phyloP scores from a whole-genome alignment of 2,113 vertebrate species.

The Pygoscelis antarcticus region DNA sequence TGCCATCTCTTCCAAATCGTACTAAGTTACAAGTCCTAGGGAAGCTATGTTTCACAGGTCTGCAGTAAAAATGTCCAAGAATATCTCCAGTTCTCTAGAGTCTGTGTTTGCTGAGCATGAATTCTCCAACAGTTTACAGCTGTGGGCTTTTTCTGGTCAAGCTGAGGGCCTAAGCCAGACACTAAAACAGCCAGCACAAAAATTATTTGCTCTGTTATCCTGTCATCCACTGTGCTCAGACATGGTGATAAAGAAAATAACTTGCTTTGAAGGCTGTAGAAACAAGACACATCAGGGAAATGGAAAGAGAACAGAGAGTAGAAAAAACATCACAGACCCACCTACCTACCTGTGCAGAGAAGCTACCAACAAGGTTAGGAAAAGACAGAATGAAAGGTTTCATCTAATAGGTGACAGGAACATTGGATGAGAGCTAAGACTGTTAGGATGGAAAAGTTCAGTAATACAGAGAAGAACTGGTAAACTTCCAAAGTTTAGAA shows the following conservation, averaged over 20 bases:
- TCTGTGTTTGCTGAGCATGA: neutral
- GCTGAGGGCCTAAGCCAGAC: neutral
- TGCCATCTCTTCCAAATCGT: neutral
- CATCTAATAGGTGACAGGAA: neutral
- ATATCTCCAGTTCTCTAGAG: neutral
- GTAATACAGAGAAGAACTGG: neutral
- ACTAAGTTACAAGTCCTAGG: neutral
- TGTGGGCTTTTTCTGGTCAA: neutral
- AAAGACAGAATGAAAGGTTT: neutral
- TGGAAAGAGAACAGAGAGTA: neutral
- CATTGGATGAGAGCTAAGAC: neutral
- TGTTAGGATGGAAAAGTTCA: neutral
- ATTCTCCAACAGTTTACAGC: neutral
- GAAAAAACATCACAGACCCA: neutral
- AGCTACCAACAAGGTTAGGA: neutral
- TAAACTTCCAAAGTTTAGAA: neutral
- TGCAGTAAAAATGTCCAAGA: neutral
- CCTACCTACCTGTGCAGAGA: neutral
- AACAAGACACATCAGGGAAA: neutral
- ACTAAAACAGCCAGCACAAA: neutral
- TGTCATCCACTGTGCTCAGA: neutral
- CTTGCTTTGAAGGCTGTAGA: neutral
- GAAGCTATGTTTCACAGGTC: accelerated
- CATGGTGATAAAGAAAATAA: neutral
- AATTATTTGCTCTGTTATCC: neutral